Base-by-base conservation (phyloP, 1,140 invertebrate genomes). In the Caenorhabditis tropicalis region DNA sequence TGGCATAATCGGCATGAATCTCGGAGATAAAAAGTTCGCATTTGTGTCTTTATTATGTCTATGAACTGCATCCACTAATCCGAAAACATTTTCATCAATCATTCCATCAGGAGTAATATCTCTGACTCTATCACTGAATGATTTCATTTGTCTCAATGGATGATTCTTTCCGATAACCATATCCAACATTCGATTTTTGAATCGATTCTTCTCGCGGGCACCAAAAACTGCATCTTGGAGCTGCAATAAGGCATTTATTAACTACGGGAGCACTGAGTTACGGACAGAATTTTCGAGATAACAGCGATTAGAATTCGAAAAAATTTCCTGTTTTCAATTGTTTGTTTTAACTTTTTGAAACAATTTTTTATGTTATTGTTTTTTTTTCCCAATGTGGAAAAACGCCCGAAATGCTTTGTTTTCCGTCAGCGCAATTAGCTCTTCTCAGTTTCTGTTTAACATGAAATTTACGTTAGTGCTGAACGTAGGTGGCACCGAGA, bases 121-220 rank as follows among this genome's bases (percentile, higher is more conserved):
- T 46, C 46, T 33, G 21, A 85, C 53, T 81, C 79, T 4, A 36
- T 85, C 79, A 39, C 24, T 82, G 36, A 81, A 84, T 24, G 83
- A 82, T 39, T 86, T 85, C 58, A 9, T 48, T 43, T 48, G 43
- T 43, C 80, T 81, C 21, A 82, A 53, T 53, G 80, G 79, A 53
- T 87, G 58, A 60, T 86, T 80, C 21, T 86, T 58, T 31, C 86
- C 86, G 7, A 87, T 51, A 10, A 86, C 84, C 79, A 82, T 81
- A 43, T 87, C 84, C 80, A 87, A 21, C 80, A 87, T 85, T 74
- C 86, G 27, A 60, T 86, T 53, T 36, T 82, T 85, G 56, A 79
- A 86, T 51, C 65, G 43, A 21, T 65, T 60, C 79, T 85, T 81
- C 51, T 70, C 27, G 6, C 60, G 46, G 16, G 46, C 46, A 29